Evolutionary conservation across 30 jellyfish, hydroid and myxozoan genomes (phyloP).

Genomic region (Hydra vulgaris): DNA sequence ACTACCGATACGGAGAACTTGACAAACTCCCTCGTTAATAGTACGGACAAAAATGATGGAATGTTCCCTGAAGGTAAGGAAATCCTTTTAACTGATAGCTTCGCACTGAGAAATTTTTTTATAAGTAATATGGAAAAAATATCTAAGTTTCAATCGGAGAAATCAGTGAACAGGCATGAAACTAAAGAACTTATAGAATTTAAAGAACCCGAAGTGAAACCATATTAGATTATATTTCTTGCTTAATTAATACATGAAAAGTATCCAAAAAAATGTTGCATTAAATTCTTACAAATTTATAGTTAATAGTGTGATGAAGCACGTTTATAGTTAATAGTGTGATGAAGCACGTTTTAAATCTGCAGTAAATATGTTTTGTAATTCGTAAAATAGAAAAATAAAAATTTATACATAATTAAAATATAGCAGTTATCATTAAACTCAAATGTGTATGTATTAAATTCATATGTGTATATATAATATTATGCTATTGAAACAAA

Average conservation of each 20-base stretch:
- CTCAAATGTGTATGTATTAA: too few species aligned
- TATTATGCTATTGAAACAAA: too few species aligned
- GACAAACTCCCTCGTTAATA: not conserved
- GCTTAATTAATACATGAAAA: not conserved
- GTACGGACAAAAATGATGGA: slow-evolving; percentile 11
- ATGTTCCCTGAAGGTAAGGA: slow-evolving; percentile 31
- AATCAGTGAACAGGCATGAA: not conserved
- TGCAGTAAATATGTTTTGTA: too few species aligned
- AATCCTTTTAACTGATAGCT: slow-evolving; percentile 5
- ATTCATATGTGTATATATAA: too few species aligned
- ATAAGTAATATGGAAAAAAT: not conserved
- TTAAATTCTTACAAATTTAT: not conserved
- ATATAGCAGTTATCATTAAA: too few species aligned
- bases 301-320: not conserved
- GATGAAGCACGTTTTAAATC: too few species aligned
- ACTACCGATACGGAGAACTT: not conserved
- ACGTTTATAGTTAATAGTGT: not conserved
- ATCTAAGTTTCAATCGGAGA: not conserved
- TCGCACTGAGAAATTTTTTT: slow-evolving; percentile 7
- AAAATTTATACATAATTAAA: too few species aligned
- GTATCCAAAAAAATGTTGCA: not conserved
- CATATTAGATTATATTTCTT: not conserved
- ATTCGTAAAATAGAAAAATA: too few species aligned
- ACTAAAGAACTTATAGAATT: slow-evolving; percentile 14
- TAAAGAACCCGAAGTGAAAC: not conserved